Conservation (phyloP, 2,888 invertebrate species). For the Ditula angustiorana region DNA sequence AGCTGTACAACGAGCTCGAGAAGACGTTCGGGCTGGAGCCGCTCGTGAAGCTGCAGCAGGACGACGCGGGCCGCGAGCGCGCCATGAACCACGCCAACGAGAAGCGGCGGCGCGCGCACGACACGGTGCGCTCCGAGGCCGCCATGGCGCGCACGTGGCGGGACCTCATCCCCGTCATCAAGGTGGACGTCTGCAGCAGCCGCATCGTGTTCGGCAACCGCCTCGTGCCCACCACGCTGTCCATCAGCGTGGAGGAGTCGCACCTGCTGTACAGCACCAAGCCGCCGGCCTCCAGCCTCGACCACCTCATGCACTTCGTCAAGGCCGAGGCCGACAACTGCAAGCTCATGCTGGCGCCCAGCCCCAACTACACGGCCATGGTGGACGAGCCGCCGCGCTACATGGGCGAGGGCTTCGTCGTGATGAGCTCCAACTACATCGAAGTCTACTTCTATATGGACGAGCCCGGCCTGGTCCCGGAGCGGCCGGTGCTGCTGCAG, state of each 20-base stretch:
- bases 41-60: slow-evolving; percentile 89
- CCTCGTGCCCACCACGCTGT: slow-evolving; percentile 96
- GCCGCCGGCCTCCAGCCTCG: slow-evolving; percentile 96
- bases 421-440: slow-evolving; percentile 97
- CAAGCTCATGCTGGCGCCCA: slow-evolving; percentile 97
- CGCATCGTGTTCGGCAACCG: slow-evolving; percentile 98
- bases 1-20: slow-evolving; percentile 94
- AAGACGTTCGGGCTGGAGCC: slow-evolving; percentile 94
- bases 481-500: slow-evolving; percentile 95
- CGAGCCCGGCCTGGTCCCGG: slow-evolving; percentile 96
- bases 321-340: slow-evolving; percentile 98
- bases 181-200: slow-evolving; percentile 96
- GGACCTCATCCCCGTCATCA: slow-evolving; percentile 98
- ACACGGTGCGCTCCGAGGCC: slow-evolving; percentile 89
- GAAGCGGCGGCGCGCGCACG: slow-evolving; percentile 80
- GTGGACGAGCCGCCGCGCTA: slow-evolving; percentile 97
- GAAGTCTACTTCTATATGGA: slow-evolving; percentile 99
- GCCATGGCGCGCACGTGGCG: slow-evolving; percentile 96
- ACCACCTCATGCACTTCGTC: slow-evolving; percentile 97
- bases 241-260: slow-evolving; percentile 96
- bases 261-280: slow-evolving; percentile 98
- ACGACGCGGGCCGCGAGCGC: slow-evolving; percentile 81
- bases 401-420: slow-evolving; percentile 99
- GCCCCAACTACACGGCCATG: slow-evolving; percentile 96
- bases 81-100: slow-evolving; percentile 88